A percentile compares a stretch with the other conserved stretches of the same genome.
phyloP scores from a whole-genome alignment of 1,140 invertebrate genomes.

The Chelonus insularis region DNA sequence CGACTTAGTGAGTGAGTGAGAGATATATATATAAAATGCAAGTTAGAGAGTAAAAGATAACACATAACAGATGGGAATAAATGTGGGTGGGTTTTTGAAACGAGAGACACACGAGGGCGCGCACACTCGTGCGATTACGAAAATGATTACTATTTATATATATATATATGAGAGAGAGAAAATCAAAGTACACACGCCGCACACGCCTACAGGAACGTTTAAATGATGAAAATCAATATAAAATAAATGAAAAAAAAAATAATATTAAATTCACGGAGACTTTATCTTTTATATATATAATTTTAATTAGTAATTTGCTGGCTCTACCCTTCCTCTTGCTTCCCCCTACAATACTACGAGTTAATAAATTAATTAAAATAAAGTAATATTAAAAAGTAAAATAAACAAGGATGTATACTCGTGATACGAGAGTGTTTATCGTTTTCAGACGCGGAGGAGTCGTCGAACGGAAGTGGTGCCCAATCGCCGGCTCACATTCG shows the following conservation, averaged over 20 bases:
- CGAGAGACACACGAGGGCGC: constrained; percentile 13
- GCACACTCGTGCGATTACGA: constrained; percentile 8
- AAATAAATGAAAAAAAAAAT: constrained; percentile 16
- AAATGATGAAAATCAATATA: constrained; percentile 22
- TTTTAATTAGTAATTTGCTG: constrained; percentile 56
- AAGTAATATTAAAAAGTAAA: constrained; percentile 1
- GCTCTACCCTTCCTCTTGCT: constrained; percentile 61
- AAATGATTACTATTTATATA: constrained; percentile 8
- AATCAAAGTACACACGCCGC: constrained; percentile 30
- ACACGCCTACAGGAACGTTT: constrained; percentile 30
- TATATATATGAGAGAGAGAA: constrained; percentile 5
- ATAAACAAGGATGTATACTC: neutral
- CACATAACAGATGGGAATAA: constrained; percentile 32
- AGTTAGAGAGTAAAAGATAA: constrained; percentile 23
- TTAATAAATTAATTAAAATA: constrained; percentile 10
- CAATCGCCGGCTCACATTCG: constrained; percentile 52
- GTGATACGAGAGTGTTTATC: constrained; percentile 31
- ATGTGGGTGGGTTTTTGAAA: constrained; percentile 7
- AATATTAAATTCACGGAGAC: too few species aligned
- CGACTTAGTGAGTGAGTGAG: too few species aligned
- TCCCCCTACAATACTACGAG: constrained; percentile 50
- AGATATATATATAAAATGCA: neutral
- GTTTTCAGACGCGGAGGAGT: constrained; percentile 55
- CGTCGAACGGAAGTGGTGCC: constrained; percentile 49
- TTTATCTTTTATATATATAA: constrained; percentile 44